Evolutionary conservation across 2,113 vertebrate species (phyloP).

Genomic region (Labrus mixtus): DNA sequence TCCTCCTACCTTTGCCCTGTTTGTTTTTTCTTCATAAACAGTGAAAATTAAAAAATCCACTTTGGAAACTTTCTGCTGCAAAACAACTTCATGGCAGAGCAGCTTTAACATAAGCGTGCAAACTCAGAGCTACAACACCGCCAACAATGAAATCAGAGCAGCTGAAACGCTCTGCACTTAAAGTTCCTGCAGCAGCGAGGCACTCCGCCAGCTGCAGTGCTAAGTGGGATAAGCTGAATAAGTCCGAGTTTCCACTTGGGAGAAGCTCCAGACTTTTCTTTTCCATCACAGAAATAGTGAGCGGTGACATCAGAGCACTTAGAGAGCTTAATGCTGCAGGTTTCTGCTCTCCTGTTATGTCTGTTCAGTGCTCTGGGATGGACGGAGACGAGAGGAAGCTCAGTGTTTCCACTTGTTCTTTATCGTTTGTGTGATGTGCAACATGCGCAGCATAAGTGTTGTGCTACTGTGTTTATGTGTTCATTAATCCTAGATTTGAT

Average conservation of each 20-base stretch:
- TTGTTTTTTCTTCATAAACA: neutral
- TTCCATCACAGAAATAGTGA: constrained; percentile 29
- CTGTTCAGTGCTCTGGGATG: neutral
- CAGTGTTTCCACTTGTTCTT: neutral
- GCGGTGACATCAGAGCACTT: constrained; percentile 1
- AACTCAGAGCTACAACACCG: neutral
- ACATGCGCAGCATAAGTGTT: no score
- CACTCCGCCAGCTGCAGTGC: constrained; percentile 21
- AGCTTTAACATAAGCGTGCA: neutral
- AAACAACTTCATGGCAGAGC: neutral
- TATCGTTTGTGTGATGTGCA: no score
- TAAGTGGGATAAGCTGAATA: constrained; percentile 46
- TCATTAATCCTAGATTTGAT: no score
- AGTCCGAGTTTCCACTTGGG: constrained; percentile 34
- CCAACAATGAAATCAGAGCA: neutral
- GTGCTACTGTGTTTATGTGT: no score
- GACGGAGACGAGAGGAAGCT: neutral
- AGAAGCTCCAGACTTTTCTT: constrained; percentile 27
- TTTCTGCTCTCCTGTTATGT: neutral
- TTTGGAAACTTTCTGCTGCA: neutral
- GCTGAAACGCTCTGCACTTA: neutral
- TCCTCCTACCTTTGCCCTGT: neutral
- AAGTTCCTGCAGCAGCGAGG: neutral
- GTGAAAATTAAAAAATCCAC: neutral
- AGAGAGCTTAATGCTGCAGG: constrained; percentile 3